Conservation (phyloP, 2,888 invertebrate species). For the Exocentrus adspersus region DNA sequence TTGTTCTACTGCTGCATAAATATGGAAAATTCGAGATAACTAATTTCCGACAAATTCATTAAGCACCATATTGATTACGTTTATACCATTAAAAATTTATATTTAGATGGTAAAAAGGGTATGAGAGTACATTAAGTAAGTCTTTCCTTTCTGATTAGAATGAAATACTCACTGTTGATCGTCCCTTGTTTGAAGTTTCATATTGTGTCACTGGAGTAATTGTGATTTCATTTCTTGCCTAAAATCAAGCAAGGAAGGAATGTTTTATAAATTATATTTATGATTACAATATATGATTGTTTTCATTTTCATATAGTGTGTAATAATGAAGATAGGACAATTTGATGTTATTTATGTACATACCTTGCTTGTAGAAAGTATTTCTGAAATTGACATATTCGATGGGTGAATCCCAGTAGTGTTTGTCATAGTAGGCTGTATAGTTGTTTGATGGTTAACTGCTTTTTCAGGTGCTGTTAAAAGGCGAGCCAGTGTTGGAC, state of each 20-base stretch:
- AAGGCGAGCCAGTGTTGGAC: conserved; percentile 83
- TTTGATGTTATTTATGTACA: too few species aligned
- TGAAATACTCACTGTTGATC: conserved; percentile 36
- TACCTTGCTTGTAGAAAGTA: conserved; percentile 62
- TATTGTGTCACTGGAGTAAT: conserved; percentile 68
- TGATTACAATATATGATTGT: too few species aligned
- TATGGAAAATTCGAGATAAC: too few species aligned
- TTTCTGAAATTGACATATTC: conserved; percentile 61
- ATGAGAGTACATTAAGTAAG: too few species aligned
- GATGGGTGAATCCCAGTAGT: conserved; percentile 44
- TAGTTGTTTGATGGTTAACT: conserved; percentile 37
- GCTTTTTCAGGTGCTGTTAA: conserved; percentile 71
- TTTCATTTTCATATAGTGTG: too few species aligned
- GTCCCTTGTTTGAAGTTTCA: conserved; percentile 46
- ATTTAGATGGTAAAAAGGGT: too few species aligned
- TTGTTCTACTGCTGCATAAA: too few species aligned
- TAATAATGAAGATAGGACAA: too few species aligned
- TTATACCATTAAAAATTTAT: too few species aligned
- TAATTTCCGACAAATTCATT: too few species aligned
- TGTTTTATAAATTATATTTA: too few species aligned
- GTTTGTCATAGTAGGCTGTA: conserved; percentile 40
- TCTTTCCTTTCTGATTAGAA: background rate
- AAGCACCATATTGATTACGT: too few species aligned
- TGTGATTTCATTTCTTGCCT: conserved; percentile 71
- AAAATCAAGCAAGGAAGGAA: conserved; percentile 50